Evolutionary conservation across 2,888 invertebrate species (phyloP).

Genomic region (Cantharis nigra): DNA sequence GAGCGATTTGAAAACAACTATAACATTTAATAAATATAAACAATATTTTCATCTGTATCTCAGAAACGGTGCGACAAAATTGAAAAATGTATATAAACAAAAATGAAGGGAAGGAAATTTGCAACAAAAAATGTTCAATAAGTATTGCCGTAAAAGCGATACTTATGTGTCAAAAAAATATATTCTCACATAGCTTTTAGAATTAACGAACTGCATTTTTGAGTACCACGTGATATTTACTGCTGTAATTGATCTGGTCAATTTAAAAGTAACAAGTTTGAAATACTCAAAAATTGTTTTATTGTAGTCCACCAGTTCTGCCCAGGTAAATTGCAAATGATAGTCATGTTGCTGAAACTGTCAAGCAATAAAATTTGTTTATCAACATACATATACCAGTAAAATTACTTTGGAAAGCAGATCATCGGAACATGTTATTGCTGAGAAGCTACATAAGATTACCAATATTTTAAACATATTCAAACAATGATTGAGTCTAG

Average conservation of each 20-base stretch:
- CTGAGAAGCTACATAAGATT: neutral
- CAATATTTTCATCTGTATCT: too few species aligned
- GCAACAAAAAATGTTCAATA: too few species aligned
- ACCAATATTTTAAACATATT: neutral
- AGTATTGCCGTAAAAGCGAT: too few species aligned
- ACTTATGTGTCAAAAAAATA: too few species aligned
- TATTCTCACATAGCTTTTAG: neutral
- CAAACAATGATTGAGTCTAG: too few species aligned
- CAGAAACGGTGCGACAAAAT: too few species aligned
- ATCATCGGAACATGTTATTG: neutral
- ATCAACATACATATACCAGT: neutral
- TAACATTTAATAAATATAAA: too few species aligned
- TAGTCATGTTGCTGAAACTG: neutral
- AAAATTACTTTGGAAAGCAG: neutral
- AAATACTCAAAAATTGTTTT: neutral
- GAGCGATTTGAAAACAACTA: too few species aligned
- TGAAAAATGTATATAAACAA: too few species aligned
- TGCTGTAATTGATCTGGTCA: neutral
- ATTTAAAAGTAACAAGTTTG: neutral
- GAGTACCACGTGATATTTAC: neutral
- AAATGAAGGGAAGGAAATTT: too few species aligned
- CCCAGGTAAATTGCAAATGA: neutral
- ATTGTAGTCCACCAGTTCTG: neutral
- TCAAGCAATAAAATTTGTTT: neutral
- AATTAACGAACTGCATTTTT: neutral